Evolutionary conservation across 2,797 vertebrate species (phyloP).

Genomic region (Eulemur albifrons): DNA sequence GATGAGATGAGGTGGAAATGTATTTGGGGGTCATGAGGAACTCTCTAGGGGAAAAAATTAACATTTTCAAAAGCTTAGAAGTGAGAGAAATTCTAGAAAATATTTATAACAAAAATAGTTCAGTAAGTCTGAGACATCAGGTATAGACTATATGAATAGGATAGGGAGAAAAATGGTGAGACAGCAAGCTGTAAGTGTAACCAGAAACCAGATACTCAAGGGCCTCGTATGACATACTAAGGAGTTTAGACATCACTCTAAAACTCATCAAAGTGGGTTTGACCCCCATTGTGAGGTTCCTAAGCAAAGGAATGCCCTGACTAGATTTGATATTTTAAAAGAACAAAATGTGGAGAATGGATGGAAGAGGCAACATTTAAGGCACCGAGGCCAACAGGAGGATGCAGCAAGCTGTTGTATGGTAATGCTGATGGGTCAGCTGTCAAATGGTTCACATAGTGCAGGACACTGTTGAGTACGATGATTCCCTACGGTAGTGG

Average conservation of each 20-base stretch:
- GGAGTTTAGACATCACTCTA: neutral
- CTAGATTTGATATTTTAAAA: neutral
- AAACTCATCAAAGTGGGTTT: neutral
- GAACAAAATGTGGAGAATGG: neutral
- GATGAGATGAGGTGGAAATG: neutral
- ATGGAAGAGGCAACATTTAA: neutral
- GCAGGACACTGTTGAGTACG: neutral
- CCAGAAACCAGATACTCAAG: neutral
- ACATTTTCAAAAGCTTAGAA: neutral
- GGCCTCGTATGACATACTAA: fast-evolving
- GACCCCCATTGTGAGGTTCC: no score
- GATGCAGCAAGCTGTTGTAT: neutral
- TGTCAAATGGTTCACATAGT: neutral
- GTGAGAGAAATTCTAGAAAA: neutral
- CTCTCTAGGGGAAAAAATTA: neutral
- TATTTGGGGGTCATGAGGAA: neutral
- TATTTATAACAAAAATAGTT: constrained; percentile 1
- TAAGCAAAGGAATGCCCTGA: neutral
- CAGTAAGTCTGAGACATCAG: neutral
- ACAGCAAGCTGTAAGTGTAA: neutral
- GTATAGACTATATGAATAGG: neutral
- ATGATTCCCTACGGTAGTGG: neutral
- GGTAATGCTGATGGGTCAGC: neutral
- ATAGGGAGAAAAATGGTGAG: neutral
- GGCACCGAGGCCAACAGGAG: neutral